Conservation (phyloP, 2,888 invertebrate genomes). For the Callyntrura guangdongensis region DNA sequence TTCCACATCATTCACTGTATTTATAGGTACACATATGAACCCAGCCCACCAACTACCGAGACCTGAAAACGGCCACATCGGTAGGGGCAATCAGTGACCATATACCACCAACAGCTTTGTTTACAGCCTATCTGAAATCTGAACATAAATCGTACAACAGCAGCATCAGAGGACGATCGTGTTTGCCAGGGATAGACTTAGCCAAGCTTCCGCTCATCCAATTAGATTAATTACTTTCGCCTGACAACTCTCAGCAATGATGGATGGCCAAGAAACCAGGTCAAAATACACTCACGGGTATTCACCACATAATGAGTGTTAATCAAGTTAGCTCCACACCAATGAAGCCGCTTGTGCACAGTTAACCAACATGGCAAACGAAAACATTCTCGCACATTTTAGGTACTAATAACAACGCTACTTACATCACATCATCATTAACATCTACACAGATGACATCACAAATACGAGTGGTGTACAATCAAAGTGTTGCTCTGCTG, state of each 20-base stretch:
- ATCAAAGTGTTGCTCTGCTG: too few species aligned
- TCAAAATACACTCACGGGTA: constrained; percentile 75
- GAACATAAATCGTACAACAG: constrained; percentile 22
- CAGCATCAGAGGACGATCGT: constrained; percentile 3
- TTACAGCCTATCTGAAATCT: neutral
- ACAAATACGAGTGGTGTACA: too few species aligned
- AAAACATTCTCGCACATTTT: constrained; percentile 16
- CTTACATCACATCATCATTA: constrained; percentile 15
- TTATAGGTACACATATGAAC: too few species aligned
- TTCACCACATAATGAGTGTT: constrained; percentile 73
- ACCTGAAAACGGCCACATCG: neutral
- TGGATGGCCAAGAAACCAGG: constrained; percentile 77
- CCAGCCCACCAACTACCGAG: too few species aligned
- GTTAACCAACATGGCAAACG: constrained; percentile 60
- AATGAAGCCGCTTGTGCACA: constrained; percentile 55
- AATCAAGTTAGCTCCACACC: constrained; percentile 64
- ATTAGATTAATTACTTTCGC: constrained; percentile 77
- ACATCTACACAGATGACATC: neutral
- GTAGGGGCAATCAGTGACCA: neutral
- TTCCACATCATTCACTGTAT: too few species aligned
- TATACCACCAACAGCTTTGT: neutral
- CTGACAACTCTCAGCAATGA: constrained; percentile 76
- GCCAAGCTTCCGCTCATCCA: constrained; percentile 73
- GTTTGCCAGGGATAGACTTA: constrained; percentile 25
- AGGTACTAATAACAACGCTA: neutral